phyloP scores from a whole-genome alignment of 2,797 vertebrate species.

The Malacoctenus gilli region DNA sequence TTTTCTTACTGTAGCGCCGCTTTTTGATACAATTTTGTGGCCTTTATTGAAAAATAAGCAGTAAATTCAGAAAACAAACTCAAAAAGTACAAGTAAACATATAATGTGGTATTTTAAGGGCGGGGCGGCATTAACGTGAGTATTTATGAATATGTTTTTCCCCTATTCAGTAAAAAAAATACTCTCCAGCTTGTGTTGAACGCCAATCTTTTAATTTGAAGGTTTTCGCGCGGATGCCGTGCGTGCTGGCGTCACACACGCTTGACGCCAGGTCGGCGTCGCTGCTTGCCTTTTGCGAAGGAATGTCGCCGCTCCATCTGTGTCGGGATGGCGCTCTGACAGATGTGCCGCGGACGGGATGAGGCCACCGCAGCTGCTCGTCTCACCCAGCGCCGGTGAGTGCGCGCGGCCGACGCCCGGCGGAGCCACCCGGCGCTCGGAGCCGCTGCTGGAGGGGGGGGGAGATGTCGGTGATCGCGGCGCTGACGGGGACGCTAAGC shows the following conservation, averaged over 20 bases:
- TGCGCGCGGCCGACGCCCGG: conserved; percentile 5
- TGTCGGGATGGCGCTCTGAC: conserved; percentile 55
- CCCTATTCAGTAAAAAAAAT: too few species aligned
- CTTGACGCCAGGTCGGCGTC: conserved; percentile 7
- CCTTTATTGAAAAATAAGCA: too few species aligned
- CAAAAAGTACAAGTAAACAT: too few species aligned
- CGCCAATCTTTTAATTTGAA: conserved; percentile 68
- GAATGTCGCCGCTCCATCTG: conserved; percentile 60
- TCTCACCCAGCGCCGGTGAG: conserved; percentile 51
- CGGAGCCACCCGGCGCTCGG: neutral
- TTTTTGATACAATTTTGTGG: too few species aligned
- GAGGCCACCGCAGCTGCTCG: conserved; percentile 7
- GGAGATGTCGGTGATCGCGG: too few species aligned
- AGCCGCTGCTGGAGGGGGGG: conserved; percentile 1
- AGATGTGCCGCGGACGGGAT: conserved; percentile 42
- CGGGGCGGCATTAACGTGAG: too few species aligned
- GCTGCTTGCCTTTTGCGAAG: conserved; percentile 34
- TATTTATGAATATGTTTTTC: too few species aligned
- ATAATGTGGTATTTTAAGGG: too few species aligned
- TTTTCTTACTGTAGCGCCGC: too few species aligned
- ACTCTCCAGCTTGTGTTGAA: too few species aligned
- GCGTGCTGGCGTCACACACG: accelerated
- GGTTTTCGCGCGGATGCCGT: conserved; percentile 17
- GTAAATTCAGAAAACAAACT: too few species aligned
- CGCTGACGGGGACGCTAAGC: conserved; percentile 52